Base-by-base conservation (phyloP, 1,140 invertebrate species). In the Drosophila nigromelanica region DNA sequence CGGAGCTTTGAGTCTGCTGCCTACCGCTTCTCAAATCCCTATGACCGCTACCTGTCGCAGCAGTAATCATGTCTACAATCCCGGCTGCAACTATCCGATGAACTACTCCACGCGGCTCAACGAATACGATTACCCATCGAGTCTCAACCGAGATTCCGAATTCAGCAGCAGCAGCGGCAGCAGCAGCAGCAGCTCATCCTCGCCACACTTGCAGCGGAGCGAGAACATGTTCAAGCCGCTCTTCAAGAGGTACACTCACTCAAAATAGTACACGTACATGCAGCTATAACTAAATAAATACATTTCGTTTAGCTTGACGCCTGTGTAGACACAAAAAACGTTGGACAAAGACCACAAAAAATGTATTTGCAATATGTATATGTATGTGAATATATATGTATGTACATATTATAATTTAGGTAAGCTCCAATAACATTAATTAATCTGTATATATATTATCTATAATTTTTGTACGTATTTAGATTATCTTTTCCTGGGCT, bases 201-300 rank as follows among this genome's bases (percentile, higher is more conserved):
- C 75, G 93, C 94, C 73, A 94, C 96, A 40, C 95, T 95, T 82
- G 27, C 90, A 77, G 12, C 58, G 72, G 4, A 68, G 71, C 12
- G 81, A 86, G 59, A 58, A 69, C 35, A 66, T 77, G 15, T 97
- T 97, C 90, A 97, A 97, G 92, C 96, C 96, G 54, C 96, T 97
- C 92, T 97, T 97, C 91, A 97, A 97, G 93, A 97, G 96, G 96
- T 97, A 91, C 93, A 93, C 66, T 37, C 39, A 33, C 51, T 76
- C 24, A 15, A 42, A 10, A 35, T 12, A n/a, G 2, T 12, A 24
- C 1, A 37, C 4, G 59, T n/a, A 51, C 35, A 4, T 18, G 11
- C 5, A 30, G 12, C 30, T 40, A 39, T 21, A n/a, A 40, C 10
- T 11, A 39, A 5, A 5, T 6, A 6, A 40, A n/a, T 33, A 1